Evolutionary conservation across 2,113 vertebrate species (phyloP).

Genomic region (Antechinus flavipes): DNA sequence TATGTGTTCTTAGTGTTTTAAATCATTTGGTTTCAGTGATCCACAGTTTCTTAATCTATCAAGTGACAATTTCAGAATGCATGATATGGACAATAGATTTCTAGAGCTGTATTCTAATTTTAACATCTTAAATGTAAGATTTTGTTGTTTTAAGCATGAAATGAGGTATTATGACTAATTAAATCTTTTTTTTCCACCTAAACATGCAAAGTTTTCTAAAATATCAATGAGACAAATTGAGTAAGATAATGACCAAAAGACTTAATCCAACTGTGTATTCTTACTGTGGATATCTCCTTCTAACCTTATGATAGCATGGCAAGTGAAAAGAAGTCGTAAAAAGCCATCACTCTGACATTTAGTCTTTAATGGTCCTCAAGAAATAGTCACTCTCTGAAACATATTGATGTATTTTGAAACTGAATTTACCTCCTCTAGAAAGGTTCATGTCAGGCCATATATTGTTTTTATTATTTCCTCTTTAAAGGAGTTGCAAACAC

Average conservation of each 20-base stretch:
- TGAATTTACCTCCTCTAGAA: slow-evolving; percentile 56
- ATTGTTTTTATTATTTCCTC: slow-evolving; percentile 81
- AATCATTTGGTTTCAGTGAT: neutral
- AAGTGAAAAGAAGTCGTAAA: slow-evolving; percentile 35
- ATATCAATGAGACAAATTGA: neutral
- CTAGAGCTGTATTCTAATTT: neutral
- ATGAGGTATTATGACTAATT: neutral
- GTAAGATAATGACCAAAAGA: slow-evolving; percentile 4
- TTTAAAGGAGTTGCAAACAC: slow-evolving; percentile 67
- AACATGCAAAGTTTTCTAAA: neutral
- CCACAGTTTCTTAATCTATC: neutral
- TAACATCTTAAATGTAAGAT: neutral
- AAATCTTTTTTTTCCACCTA: neutral
- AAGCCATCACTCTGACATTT: slow-evolving; percentile 16
- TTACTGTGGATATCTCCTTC: slow-evolving; percentile 12
- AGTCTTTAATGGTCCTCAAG: slow-evolving; percentile 41
- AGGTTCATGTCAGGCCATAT: slow-evolving; percentile 76
- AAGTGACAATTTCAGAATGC: neutral
- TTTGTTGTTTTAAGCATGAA: neutral
- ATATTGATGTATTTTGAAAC: slow-evolving; percentile 70
- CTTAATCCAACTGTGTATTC: neutral
- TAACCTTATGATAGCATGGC: slow-evolving; percentile 23
- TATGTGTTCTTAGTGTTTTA: neutral
- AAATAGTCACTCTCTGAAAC: slow-evolving; percentile 68
- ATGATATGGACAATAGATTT: neutral